Conservation (phyloP, 2,113 vertebrate genomes). For the Micronycteris hirsuta region DNA sequence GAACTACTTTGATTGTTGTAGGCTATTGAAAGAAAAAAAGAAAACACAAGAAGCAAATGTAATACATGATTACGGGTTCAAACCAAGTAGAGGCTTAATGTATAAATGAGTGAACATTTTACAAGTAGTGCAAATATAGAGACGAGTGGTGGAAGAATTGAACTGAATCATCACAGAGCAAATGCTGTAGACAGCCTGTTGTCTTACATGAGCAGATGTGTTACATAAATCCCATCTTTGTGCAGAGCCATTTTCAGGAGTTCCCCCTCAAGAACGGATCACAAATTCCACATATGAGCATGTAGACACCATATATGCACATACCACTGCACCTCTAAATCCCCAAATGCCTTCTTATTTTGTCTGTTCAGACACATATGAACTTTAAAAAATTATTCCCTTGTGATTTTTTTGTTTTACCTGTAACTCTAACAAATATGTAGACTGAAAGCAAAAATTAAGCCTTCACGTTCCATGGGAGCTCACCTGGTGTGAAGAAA, state of each 20-base stretch:
- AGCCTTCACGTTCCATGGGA: neutral
- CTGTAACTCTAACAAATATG: neutral
- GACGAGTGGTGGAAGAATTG: neutral
- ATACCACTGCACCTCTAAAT: neutral
- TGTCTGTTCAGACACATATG: neutral
- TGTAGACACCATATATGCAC: too few relatives aligned
- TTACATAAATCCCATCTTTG: neutral
- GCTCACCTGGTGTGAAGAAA: neutral
- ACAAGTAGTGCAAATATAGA: neutral
- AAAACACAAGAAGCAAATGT: neutral
- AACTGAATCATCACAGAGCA: slow-evolving; percentile 45
- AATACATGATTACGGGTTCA: neutral
- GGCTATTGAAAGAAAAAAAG: neutral
- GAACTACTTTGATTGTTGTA: neutral
- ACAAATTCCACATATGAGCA: neutral
- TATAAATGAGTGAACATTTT: slow-evolving; percentile 6
- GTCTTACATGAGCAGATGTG: neutral
- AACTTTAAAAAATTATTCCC: neutral
- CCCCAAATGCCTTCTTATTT: neutral
- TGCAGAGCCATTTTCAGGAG: neutral
- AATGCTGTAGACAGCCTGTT: neutral
- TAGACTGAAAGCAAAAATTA: neutral
- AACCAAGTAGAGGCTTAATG: neutral
- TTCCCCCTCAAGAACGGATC: neutral
- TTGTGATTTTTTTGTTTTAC: neutral